Conservation (phyloP, 2,113 vertebrate genomes). For the Petrocephalus zakoni region DNA sequence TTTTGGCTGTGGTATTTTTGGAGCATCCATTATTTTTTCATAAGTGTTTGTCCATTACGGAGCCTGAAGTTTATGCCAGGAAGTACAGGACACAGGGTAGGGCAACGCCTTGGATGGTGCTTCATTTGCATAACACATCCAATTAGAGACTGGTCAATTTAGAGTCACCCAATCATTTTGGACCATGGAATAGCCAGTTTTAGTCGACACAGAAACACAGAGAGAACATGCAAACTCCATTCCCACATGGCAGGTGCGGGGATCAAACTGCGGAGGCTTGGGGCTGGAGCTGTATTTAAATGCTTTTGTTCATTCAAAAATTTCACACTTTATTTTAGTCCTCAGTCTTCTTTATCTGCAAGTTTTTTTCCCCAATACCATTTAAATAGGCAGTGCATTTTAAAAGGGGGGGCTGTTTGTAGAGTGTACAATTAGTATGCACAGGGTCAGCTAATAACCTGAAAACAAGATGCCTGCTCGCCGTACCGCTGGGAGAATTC, state of each 20-base stretch:
- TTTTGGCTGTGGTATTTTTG: not conserved
- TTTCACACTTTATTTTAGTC: not conserved
- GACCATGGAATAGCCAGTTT: not conserved
- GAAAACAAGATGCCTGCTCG: not conserved
- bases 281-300: not conserved
- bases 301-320: not conserved
- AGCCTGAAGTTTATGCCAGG: not conserved
- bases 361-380: not conserved
- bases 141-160: not conserved
- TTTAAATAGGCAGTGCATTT: not conserved
- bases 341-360: not conserved
- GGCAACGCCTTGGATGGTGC: not conserved
- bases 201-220: not conserved
- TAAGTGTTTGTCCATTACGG: not conserved
- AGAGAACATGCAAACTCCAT: not conserved
- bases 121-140: not conserved
- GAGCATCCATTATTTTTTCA: not conserved
- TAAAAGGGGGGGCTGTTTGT: not conserved
- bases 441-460: not conserved
- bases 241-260: no score
- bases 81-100: not conserved
- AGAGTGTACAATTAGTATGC: not conserved
- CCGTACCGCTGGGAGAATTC: not conserved
- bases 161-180: not conserved
- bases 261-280: not conserved